phyloP scores from a whole-genome alignment of 64 coral and sea anemone species.

The Pocillopora damicornis region DNA sequence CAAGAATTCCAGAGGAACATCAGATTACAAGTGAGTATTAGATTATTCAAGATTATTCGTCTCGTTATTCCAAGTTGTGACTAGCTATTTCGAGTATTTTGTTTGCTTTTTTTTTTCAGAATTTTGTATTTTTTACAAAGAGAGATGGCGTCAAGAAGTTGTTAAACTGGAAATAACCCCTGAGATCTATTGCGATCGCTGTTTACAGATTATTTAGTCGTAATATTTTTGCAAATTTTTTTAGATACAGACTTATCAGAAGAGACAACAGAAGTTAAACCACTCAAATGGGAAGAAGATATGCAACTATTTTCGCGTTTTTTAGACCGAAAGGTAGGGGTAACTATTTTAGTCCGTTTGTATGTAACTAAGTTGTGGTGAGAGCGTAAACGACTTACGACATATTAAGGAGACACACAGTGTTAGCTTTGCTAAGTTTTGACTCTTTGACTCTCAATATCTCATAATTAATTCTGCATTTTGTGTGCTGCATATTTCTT shows the following conservation, averaged over 20 bases:
- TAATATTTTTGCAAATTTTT: background rate
- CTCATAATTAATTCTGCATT: too few species aligned
- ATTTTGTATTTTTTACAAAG: too few species aligned
- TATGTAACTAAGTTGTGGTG: background rate
- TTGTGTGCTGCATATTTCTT: too few species aligned
- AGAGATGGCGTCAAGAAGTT: too few species aligned
- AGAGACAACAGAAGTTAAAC: constrained; percentile 43
- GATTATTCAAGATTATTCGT: background rate
- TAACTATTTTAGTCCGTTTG: background rate
- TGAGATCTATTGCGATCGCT: background rate
- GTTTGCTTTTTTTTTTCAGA: too few species aligned
- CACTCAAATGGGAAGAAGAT: constrained; percentile 87
- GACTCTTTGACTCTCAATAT: too few species aligned
- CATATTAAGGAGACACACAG: background rate
- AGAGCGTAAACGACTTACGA: too few species aligned
- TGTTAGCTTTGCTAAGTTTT: background rate
- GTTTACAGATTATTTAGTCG: background rate
- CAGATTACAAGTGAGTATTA: constrained; percentile 29
- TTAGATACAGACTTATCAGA: constrained; percentile 14
- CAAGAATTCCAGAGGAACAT: constrained; percentile 46
- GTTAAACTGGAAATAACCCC: too few species aligned
- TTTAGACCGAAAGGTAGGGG: constrained; percentile 87
- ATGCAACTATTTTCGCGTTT: constrained; percentile 86
- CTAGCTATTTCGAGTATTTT: too few species aligned
- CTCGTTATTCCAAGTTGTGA: too few species aligned